A percentile compares a stretch with the other conserved stretches of the same genome.
These are phyloP conservation scores for Choloepus hoffmanni DNA, from an alignment of 2,113 vertebrate genomes.

Conservation along the genomic window DNA sequence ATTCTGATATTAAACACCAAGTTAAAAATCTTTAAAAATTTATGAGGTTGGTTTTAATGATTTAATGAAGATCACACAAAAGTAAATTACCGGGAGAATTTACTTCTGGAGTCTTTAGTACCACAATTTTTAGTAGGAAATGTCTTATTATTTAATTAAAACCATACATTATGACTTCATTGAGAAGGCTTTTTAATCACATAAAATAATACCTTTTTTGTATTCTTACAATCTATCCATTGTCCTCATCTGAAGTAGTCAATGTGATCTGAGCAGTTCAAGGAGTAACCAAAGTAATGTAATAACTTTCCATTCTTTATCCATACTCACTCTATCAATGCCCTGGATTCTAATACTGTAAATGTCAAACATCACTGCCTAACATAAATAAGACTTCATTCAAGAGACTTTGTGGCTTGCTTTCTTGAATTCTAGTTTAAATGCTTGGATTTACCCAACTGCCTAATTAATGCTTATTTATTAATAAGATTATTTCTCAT, in stretches of 20 bases:
- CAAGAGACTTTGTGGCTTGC: background rate
- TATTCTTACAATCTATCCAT: background rate
- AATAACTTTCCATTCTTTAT: conserved; percentile 23
- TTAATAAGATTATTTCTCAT: conserved; percentile 63
- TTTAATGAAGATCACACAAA: conserved; percentile 41
- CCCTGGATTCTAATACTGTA: conserved; percentile 24
- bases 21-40: background rate
- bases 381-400: background rate
- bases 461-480: conserved; percentile 48
- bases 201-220: background rate
- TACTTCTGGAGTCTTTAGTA: background rate
- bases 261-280: conserved; percentile 17
- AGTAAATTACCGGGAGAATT: conserved; percentile 29
- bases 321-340: background rate
- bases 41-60: background rate
- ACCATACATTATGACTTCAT: background rate
- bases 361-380: background rate
- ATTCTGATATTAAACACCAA: background rate
- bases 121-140: conserved; percentile 35
- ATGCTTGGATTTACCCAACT: conserved; percentile 35
- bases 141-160: conserved; percentile 24
- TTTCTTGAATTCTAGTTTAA: conserved; percentile 38
- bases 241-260: conserved; percentile 7
- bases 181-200: background rate
- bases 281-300: conserved; percentile 54